Evolutionary conservation across 2,888 invertebrate species (phyloP).

Genomic region (Antitype chi): DNA sequence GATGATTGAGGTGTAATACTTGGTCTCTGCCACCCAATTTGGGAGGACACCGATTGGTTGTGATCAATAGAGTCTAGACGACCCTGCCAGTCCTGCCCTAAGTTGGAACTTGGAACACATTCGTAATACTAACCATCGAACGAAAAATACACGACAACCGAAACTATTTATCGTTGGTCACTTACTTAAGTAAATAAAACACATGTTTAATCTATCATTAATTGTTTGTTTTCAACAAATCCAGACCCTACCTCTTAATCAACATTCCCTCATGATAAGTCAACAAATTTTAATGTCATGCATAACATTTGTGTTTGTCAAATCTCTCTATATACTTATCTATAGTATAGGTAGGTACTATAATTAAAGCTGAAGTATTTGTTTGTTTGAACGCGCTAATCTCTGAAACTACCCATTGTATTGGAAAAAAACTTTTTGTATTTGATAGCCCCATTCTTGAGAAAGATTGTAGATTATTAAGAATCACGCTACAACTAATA

Average conservation of each 20-base stretch:
- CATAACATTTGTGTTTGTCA: conserved; percentile 29
- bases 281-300: neutral
- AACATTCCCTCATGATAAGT: neutral
- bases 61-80: neutral
- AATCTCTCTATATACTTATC: neutral
- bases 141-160: neutral
- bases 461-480: neutral
- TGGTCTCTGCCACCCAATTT: neutral
- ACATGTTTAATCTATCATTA: neutral
- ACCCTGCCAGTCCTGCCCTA: too few species aligned
- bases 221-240: neutral
- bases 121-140: neutral
- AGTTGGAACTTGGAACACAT: neutral
- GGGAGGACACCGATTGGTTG: neutral
- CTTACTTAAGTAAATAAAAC: neutral
- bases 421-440: neutral
- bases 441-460: neutral
- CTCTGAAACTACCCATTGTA: neutral
- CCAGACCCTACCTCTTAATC: neutral
- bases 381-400: neutral
- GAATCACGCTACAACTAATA: neutral
- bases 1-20: neutral
- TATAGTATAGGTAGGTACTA: too few species aligned
- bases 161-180: neutral
- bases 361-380: neutral